Percentiles rank a stretch among this genome's conserved stretches.
Evolutionary conservation across 2,113 vertebrate species (phyloP).

Genomic region (Natator depressus): DNA sequence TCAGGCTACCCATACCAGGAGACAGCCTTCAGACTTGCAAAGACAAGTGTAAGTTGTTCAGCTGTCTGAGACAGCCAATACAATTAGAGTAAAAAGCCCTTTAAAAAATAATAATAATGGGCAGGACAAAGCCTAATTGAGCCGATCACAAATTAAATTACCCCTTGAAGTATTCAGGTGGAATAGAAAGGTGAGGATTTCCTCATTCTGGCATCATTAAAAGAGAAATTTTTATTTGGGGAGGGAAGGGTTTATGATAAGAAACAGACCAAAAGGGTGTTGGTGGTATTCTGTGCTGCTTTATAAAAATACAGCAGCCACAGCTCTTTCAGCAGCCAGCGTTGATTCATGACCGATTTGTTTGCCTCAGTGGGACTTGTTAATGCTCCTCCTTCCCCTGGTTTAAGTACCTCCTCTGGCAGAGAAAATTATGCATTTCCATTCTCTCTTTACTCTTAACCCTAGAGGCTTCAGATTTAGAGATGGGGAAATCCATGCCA

Average conservation of each 20-base stretch:
- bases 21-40: constrained; percentile 46
- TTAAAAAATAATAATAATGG: background rate
- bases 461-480: background rate
- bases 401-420: constrained; percentile 30
- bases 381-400: constrained; percentile 1
- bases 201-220: background rate
- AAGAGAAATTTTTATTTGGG: background rate
- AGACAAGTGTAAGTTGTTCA: constrained; percentile 53
- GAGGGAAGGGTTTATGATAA: background rate
- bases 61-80: constrained; percentile 53
- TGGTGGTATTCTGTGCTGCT: background rate
- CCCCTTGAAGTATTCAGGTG: background rate
- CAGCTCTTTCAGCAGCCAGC: background rate
- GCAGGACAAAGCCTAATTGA: constrained; percentile 4
- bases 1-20: constrained; percentile 28
- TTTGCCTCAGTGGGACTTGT: constrained; percentile 21
- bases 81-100: constrained; percentile 54
- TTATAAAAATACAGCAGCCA: background rate
- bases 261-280: background rate
- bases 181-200: background rate
- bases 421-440: constrained; percentile 33
- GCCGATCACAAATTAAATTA: constrained; percentile 53
- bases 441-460: constrained; percentile 30
- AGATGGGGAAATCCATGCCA: constrained; percentile 28
- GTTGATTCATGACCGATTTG: constrained; percentile 14